Conservation (phyloP, 2,888 invertebrate genomes). For the Sphecodes monilicornis region DNA sequence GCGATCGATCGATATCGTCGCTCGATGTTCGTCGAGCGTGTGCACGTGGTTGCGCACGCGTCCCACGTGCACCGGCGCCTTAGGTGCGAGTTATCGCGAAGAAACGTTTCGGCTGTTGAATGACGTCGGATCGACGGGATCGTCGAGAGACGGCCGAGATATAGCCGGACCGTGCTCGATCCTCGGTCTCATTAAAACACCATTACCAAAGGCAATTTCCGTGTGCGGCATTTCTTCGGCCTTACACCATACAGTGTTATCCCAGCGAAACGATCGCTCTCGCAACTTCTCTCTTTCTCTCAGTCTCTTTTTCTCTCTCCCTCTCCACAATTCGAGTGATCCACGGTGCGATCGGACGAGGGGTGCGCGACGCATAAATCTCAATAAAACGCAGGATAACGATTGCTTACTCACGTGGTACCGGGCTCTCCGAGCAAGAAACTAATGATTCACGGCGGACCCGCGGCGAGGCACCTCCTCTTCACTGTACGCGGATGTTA, state of each 20-base stretch:
- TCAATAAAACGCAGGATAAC: constrained; percentile 66
- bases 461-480: constrained; percentile 61
- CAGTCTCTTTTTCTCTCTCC: not conserved
- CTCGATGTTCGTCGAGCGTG: constrained; percentile 45
- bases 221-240: constrained; percentile 37
- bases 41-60: constrained; percentile 67
- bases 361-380: constrained; percentile 68
- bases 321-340: constrained; percentile 58
- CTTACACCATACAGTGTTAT: constrained; percentile 30
- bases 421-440: constrained; percentile 49
- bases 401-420: constrained; percentile 71
- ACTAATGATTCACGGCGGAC: constrained; percentile 69
- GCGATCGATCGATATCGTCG: constrained; percentile 62
- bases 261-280: constrained; percentile 2
- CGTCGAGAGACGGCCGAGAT: not conserved
- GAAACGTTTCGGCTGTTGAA: constrained; percentile 27
- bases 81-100: constrained; percentile 38
- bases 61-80: constrained; percentile 65
- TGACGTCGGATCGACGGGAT: constrained; percentile 16
- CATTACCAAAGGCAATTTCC: constrained; percentile 50
- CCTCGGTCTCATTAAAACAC: constrained; percentile 48
- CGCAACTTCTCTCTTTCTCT: not conserved
- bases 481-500: constrained; percentile 63
- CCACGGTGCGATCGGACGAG: constrained; percentile 14
- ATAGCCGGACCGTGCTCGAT: constrained; percentile 5